Percentiles rank a stretch among this genome's conserved stretches.
Conservation (phyloP, 1,140 invertebrate species). For the Penaeus vannamei region DNA sequence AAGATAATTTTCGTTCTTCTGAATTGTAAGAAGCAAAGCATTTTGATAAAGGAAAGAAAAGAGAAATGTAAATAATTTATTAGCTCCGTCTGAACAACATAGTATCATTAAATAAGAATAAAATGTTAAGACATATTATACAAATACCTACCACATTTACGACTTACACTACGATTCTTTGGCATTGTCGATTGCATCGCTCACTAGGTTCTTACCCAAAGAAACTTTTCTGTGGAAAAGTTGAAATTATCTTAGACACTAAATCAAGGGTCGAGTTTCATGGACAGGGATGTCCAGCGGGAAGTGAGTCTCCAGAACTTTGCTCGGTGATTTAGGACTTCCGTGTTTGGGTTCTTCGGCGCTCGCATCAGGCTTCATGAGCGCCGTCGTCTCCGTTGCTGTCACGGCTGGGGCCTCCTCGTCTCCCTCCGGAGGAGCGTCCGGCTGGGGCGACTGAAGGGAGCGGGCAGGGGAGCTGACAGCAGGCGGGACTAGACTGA, state of each 20-base stretch:
- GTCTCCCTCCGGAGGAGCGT: not conserved
- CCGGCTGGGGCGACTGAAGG: not conserved
- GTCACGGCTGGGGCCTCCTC: not conserved
- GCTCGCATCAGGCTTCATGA: not conserved
- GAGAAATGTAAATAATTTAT: slow-evolving; percentile 46
- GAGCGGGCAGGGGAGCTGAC: slow-evolving; percentile 1
- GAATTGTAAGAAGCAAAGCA: not conserved
- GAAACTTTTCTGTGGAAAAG: not conserved
- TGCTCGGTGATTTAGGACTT: not conserved
- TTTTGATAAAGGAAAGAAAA: not conserved
- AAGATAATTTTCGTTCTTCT: not conserved
- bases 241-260: not conserved
- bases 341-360: not conserved
- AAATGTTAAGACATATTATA: slow-evolving; percentile 43
- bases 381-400: slow-evolving; percentile 28
- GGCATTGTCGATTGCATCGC: slow-evolving; percentile 36
- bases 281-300: slow-evolving; percentile 35
- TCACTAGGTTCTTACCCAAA: not conserved
- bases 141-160: slow-evolving; percentile 39
- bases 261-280: slow-evolving; percentile 38
- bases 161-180: slow-evolving; percentile 44
- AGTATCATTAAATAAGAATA: slow-evolving; percentile 27
- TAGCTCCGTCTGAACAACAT: slow-evolving; percentile 30
- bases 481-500: slow-evolving; percentile 1
- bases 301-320: slow-evolving; percentile 51